A percentile compares a stretch with the other conserved stretches of the same genome.
phyloP scores from a whole-genome alignment of 2,888 invertebrate species.

The Alcis repandata region DNA sequence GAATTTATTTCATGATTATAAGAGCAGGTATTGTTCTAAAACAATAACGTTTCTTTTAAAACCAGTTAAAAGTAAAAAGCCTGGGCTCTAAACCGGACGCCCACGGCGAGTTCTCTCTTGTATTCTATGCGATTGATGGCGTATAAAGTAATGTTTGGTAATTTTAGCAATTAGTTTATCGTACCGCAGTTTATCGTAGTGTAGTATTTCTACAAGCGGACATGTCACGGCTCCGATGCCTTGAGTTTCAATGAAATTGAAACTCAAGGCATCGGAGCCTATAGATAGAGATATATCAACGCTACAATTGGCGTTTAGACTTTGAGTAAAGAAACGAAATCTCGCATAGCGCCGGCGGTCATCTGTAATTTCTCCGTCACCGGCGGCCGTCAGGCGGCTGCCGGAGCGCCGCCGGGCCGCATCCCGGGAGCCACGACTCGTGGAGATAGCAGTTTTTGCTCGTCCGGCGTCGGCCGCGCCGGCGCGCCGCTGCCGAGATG shows the following conservation, averaged over 20 bases:
- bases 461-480: slow-evolving; percentile 70
- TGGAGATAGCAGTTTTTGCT: slow-evolving; percentile 80
- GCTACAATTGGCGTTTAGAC: slow-evolving; percentile 45
- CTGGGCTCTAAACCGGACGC: slow-evolving; percentile 56
- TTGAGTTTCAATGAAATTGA: slow-evolving; percentile 64
- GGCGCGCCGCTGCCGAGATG: slow-evolving; percentile 66
- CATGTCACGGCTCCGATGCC: slow-evolving; percentile 52
- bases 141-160: slow-evolving; percentile 59
- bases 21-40: slow-evolving; percentile 36
- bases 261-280: too few relatives aligned
- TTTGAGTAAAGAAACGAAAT: slow-evolving; percentile 69
- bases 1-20: slow-evolving; percentile 41
- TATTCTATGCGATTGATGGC: slow-evolving; percentile 54
- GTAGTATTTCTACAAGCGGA: slow-evolving; percentile 41
- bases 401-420: slow-evolving; percentile 51
- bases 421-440: slow-evolving; percentile 75
- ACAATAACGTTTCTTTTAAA: slow-evolving; percentile 44
- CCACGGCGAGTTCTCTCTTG: slow-evolving; percentile 56
- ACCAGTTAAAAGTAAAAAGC: slow-evolving; percentile 56
- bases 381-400: slow-evolving; percentile 68
- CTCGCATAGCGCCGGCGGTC: slow-evolving; percentile 53
- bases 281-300: slow-evolving; percentile 58
- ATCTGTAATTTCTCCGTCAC: slow-evolving; percentile 71
- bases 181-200: slow-evolving; percentile 33
- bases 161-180: slow-evolving; percentile 52